Evolutionary conservation across 2,888 invertebrate species (phyloP).

Genomic region (Cylindroiulus punctatus): DNA sequence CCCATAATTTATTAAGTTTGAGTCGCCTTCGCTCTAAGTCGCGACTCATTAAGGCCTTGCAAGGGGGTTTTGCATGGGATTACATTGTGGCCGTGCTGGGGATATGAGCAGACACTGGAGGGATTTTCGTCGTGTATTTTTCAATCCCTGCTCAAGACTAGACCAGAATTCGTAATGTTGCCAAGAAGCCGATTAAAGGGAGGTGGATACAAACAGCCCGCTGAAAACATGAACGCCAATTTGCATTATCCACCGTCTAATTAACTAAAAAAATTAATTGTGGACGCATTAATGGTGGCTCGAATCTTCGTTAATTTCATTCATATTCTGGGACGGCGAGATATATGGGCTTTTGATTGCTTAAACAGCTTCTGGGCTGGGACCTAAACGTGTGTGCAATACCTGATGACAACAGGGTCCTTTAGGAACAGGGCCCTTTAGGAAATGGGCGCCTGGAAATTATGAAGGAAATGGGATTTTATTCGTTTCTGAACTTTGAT

Average conservation of each 20-base stretch:
- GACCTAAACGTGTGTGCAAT: too few species aligned
- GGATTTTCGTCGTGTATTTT: slow-evolving; percentile 15
- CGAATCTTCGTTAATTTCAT: not conserved
- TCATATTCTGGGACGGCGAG: not conserved
- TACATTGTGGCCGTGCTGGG: slow-evolving; percentile 18
- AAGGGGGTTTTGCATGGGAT: not conserved
- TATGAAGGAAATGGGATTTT: too few species aligned
- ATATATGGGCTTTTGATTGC: not conserved
- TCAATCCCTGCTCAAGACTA: slow-evolving; percentile 5
- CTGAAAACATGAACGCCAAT: not conserved
- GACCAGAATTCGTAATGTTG: slow-evolving; percentile 24
- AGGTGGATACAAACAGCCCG: not conserved
- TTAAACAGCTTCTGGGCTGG: too few species aligned
- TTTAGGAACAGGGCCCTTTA: too few species aligned
- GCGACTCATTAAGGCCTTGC: slow-evolving; percentile 33
- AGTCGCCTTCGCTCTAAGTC: not conserved
- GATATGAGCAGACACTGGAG: not conserved
- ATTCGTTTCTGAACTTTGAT: too few species aligned
- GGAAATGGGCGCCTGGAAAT: too few species aligned
- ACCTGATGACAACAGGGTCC: too few species aligned
- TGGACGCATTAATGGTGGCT: not conserved
- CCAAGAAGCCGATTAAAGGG: slow-evolving; percentile 35
- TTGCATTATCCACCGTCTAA: slow-evolving; percentile 12
- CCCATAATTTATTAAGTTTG: slow-evolving; percentile 44
- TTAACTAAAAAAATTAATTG: slow-evolving; percentile 35